Conservation (phyloP, 2,797 vertebrate species). For the Pogoniulus pusillus region DNA sequence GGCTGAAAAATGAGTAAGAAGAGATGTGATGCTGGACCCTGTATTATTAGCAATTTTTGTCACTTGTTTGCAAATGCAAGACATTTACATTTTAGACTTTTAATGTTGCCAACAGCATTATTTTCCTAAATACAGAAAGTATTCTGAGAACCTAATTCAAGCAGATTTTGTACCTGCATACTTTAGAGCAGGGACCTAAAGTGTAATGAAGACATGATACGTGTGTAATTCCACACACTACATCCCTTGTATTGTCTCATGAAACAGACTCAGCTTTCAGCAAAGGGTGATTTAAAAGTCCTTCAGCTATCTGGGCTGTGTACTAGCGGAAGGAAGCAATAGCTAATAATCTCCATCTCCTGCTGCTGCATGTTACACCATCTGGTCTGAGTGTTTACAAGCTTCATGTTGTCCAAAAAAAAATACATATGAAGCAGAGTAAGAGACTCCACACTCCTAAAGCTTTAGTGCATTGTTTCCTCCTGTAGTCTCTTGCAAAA, state of each 20-base stretch:
- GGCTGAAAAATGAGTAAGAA: no score
- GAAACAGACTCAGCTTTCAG: not conserved
- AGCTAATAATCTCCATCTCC: slow-evolving; percentile 37
- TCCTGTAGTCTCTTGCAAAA: not conserved
- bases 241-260: not conserved
- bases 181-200: not conserved
- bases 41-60: not conserved
- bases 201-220: not conserved
- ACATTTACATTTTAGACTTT: not conserved
- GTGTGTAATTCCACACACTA: not conserved
- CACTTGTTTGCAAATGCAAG: not conserved
- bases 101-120: not conserved
- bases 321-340: not conserved
- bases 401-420: not conserved
- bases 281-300: not conserved
- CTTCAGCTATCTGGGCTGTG: slow-evolving; percentile 3
- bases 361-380: slow-evolving; percentile 38
- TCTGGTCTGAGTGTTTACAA: slow-evolving; percentile 29
- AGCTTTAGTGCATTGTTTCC: not conserved
- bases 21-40: not conserved
- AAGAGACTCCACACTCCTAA: not conserved
- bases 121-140: not conserved
- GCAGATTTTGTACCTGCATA: not conserved
- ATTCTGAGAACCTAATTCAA: not conserved
- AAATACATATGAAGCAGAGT: not conserved